phyloP scores from a whole-genome alignment of 2,797 vertebrate species.

The Vultur gryphus region DNA sequence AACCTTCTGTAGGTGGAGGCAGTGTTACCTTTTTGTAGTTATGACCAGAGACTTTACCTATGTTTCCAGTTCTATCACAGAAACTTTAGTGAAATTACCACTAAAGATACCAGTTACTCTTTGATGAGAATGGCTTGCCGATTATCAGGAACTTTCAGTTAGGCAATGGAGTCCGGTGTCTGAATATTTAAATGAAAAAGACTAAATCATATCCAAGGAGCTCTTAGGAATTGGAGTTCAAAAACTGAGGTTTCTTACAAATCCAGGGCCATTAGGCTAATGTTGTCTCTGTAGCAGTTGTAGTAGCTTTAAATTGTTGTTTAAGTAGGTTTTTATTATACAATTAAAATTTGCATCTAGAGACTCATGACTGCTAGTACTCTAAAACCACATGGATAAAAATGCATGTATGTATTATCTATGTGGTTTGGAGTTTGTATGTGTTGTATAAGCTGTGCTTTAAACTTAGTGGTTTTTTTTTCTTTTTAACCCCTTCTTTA shows the following conservation, averaged over 20 bases:
- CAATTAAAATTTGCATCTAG: neutral
- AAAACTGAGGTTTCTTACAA: neutral
- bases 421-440: neutral
- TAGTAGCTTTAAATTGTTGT: neutral
- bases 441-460: neutral
- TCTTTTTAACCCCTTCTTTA: conserved; percentile 24
- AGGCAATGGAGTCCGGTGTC: neutral
- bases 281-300: neutral
- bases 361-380: neutral
- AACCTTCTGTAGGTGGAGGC: neutral
- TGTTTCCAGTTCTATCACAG: neutral
- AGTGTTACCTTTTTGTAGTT: neutral
- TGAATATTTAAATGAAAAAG: neutral
- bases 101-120: neutral
- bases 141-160: neutral
- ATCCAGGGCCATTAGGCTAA: neutral
- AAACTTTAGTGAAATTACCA: neutral
- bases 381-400: neutral
- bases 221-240: neutral
- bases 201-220: neutral
- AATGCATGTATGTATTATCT: neutral
- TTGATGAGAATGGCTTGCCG: neutral
- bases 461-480: neutral
- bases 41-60: neutral
- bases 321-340: neutral